Percentiles rank a stretch among this genome's conserved stretches.
phyloP scores from a whole-genome alignment of 2,113 vertebrate species.

The Mola mola region DNA sequence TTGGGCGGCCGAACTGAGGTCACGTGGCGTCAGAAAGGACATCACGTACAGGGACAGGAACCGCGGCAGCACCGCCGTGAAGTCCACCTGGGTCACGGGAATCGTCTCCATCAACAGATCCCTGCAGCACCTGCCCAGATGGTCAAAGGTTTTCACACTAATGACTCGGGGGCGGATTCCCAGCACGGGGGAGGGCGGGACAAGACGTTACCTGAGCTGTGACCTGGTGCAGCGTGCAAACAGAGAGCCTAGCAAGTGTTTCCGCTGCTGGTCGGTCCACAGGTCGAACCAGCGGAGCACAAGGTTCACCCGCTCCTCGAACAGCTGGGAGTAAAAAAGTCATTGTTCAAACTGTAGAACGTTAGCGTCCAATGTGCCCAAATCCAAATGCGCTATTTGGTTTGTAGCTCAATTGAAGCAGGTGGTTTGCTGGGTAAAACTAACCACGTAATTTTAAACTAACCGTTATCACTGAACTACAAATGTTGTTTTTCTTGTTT shows the following conservation, averaged over 20 bases:
- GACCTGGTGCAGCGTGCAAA: constrained; percentile 80
- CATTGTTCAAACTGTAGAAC: no score
- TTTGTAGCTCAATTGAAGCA: no score
- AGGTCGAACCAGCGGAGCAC: constrained; percentile 90
- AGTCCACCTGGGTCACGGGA: constrained; percentile 81
- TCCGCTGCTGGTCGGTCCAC: constrained; percentile 88
- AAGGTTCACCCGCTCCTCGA: constrained; percentile 86
- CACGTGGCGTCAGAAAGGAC: constrained; percentile 85
- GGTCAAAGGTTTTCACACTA: no score
- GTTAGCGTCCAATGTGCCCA: no score
- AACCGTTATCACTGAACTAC: no score
- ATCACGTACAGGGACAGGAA: constrained; percentile 87
- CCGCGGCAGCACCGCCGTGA: constrained; percentile 84
- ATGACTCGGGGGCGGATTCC: no score
- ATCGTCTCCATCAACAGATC: constrained; percentile 80
- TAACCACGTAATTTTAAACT: no score
- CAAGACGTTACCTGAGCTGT: constrained; percentile 82
- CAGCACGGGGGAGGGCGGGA: not conserved
- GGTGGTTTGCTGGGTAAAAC: no score
- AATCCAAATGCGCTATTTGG: no score
- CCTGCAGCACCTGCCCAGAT: constrained; percentile 77
- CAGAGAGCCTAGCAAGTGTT: constrained; percentile 82
- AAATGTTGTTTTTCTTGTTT: no score
- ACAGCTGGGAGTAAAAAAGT: no score
- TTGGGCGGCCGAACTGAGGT: constrained; percentile 83